Conservation (phyloP, 2,888 invertebrate species). For the Pherbina coryleti region DNA sequence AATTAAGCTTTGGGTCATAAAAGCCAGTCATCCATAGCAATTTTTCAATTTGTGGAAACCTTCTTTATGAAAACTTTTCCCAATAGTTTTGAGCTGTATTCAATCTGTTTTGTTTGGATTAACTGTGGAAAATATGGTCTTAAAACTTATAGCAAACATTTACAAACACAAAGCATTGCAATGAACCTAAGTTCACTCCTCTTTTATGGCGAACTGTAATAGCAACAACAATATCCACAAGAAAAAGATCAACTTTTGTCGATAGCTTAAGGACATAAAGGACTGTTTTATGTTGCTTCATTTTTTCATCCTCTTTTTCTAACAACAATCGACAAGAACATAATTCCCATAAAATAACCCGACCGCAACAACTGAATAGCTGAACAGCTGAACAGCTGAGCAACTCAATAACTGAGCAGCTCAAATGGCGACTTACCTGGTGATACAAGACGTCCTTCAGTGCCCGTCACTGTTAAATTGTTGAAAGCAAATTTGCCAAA, state of each 20-base stretch:
- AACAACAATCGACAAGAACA: neutral
- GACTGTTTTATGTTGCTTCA: neutral
- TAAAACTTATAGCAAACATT: no score
- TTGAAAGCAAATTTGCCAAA: conserved; percentile 55
- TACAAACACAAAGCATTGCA: no score
- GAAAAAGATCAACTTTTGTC: no score
- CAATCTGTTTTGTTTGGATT: no score
- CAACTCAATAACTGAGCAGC: neutral
- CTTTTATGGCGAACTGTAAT: no score
- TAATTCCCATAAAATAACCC: neutral
- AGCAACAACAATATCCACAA: no score
- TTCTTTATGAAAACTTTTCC: neutral
- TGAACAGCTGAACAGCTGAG: neutral
- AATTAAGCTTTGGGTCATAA: no score
- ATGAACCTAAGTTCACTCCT: no score
- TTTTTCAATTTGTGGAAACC: neutral
- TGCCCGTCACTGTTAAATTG: conserved; percentile 77
- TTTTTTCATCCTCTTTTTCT: neutral
- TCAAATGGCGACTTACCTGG: conserved; percentile 69
- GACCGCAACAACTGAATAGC: no score
- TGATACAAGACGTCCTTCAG: conserved; percentile 77
- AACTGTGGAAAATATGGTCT: no score
- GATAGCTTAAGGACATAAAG: neutral
- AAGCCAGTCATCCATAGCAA: neutral
- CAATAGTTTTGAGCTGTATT: neutral